Base-by-base conservation (phyloP, 2,797 vertebrate genomes). In the Adrianichthys oophorus region DNA sequence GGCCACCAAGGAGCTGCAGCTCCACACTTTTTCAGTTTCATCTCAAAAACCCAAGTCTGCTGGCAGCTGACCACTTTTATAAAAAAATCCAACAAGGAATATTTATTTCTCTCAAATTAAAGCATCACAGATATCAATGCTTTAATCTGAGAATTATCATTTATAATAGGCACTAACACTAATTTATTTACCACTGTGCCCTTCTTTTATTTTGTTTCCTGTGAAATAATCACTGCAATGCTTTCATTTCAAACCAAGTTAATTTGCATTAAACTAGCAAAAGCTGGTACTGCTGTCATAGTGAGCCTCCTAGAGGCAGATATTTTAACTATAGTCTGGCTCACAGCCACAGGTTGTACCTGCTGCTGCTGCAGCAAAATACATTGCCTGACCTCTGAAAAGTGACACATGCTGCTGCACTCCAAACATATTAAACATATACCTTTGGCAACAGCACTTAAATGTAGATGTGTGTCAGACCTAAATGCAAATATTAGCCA, bases 301-400 rank as follows among this genome's bases (percentile, higher is more conserved):
- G 68, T 81, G 78, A 77, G 83, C 80, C 85, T 72, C 76, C 88
- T 83, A 73, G 41, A 85, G 89, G 79, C 32, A 51, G 29, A 65
- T 41, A 52, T 26, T 52, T 29, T 19, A 48, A 67, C 7, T 74
- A 48, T 85, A 85, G 4, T 10, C 43, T 50, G 44, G 49, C 32
- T 67, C 8, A n/a, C 3, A 32, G 40, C 53, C 47, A 54, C 29
- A 72, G 62, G 68, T 52, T 66, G 45, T 46, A 24, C 72, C 48
- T 52, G 61, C 59, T 40, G 56, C 7, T 58, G 19, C 8, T 7
- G 5, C 0, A 15, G 47, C 7, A 10, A 4, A 46, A 26, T 47
- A 53, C 17, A 37, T 48, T 52, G 32, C 19, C 50, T 52, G 18
- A 65, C 17, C 44, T 53, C 15, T 59, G 37, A 54, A 65, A 41